Conservation (phyloP, 2,888 invertebrate genomes). For the Agrochola lychnidis region DNA sequence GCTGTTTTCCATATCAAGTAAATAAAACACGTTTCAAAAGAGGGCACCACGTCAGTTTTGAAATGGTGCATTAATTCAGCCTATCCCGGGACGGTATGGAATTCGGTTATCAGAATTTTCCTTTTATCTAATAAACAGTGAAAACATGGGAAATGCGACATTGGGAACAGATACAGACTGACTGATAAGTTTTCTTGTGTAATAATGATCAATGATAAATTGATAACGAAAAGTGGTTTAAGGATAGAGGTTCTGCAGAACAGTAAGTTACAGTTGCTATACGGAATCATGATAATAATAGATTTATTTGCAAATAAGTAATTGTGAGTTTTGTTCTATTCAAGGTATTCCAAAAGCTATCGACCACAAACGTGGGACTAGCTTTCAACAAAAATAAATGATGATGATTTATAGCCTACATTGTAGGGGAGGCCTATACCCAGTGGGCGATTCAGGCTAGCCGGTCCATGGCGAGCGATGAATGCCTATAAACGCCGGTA, state of each 20-base stretch:
- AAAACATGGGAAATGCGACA: slow-evolving; percentile 7
- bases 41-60: background rate
- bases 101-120: background rate
- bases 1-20: slow-evolving; percentile 10
- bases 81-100: background rate
- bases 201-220: background rate
- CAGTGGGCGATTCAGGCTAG: slow-evolving; percentile 35
- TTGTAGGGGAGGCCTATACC: slow-evolving; percentile 47
- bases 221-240: background rate
- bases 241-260: background rate
- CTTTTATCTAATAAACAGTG: slow-evolving; percentile 16
- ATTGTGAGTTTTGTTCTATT: background rate
- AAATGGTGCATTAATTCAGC: background rate
- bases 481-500: slow-evolving; percentile 33
- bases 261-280: background rate
- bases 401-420: slow-evolving; percentile 48
- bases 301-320: background rate
- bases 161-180: background rate
- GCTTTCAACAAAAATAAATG: slow-evolving; percentile 45
- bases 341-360: slow-evolving; percentile 27
- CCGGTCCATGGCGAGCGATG: fast-evolving
- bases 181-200: background rate
- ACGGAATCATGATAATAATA: background rate
- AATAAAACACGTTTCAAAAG: background rate
- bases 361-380: slow-evolving; percentile 22